Conservation (phyloP, 2,113 vertebrate species). For the Aldabrachelys gigantea region DNA sequence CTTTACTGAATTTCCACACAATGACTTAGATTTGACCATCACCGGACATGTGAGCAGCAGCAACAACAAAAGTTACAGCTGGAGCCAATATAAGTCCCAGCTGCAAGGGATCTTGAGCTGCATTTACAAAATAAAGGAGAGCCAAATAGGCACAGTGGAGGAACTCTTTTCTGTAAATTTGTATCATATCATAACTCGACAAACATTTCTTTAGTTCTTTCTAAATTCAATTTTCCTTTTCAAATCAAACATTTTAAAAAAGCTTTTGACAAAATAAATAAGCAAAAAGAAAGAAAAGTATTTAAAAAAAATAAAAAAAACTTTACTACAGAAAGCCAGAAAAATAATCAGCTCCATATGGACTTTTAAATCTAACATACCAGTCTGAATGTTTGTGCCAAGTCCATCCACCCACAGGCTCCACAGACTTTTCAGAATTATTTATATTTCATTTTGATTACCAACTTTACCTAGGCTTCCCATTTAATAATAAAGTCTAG, state of each 20-base stretch:
- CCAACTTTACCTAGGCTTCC: slow-evolving; percentile 58
- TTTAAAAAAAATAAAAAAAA: slow-evolving; percentile 13
- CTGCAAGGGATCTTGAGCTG: slow-evolving; percentile 52
- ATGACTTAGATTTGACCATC: slow-evolving; percentile 76
- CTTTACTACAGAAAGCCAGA: slow-evolving; percentile 68
- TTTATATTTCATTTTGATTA: slow-evolving; percentile 68
- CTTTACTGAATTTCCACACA: slow-evolving; percentile 80
- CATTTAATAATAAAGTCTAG: slow-evolving; percentile 26
- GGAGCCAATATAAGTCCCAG: slow-evolving; percentile 77
- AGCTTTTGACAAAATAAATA: neutral
- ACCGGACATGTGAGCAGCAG: slow-evolving; percentile 75
- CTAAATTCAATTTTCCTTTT: slow-evolving; percentile 44
- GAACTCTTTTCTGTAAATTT: slow-evolving; percentile 37
- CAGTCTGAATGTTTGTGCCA: slow-evolving; percentile 45
- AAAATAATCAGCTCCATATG: slow-evolving; percentile 75
- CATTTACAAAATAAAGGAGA: slow-evolving; percentile 30
- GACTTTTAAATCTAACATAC: slow-evolving; percentile 64
- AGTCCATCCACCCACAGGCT: slow-evolving; percentile 69
- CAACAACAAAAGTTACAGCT: slow-evolving; percentile 73
- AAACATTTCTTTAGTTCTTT: slow-evolving; percentile 24
- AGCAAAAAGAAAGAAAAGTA: neutral
- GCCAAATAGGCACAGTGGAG: slow-evolving; percentile 38
- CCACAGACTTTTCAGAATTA: slow-evolving; percentile 61
- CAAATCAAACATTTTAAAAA: slow-evolving; percentile 28
- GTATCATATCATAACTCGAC: slow-evolving; percentile 12